phyloP scores from a whole-genome alignment of 2,113 vertebrate species.

The Orycteropus afer region DNA sequence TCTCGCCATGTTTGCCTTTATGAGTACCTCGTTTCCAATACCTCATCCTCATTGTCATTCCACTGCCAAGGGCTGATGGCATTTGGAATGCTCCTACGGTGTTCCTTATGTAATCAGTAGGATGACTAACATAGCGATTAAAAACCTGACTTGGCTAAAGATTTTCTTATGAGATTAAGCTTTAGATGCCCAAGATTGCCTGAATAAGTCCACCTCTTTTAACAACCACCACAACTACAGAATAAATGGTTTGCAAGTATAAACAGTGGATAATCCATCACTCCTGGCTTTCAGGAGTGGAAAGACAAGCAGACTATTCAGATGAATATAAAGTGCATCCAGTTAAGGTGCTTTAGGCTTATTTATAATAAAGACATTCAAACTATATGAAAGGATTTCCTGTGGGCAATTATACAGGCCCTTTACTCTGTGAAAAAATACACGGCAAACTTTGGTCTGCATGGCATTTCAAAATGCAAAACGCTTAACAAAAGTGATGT shows the following conservation, averaged over 20 bases:
- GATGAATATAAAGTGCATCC: background rate
- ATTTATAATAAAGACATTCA: constrained; percentile 50
- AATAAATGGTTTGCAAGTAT: constrained; percentile 42
- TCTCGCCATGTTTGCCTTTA: constrained; percentile 74
- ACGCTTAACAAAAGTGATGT: background rate
- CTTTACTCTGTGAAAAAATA: constrained; percentile 53
- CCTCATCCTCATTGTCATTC: constrained; percentile 83
- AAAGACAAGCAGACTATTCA: background rate
- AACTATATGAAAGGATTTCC: constrained; percentile 4
- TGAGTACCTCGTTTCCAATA: constrained; percentile 75
- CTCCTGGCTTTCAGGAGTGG: background rate
- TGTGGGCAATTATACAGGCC: background rate
- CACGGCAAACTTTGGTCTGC: constrained; percentile 29
- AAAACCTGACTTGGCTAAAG: constrained; percentile 81
- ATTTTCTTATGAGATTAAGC: constrained; percentile 75
- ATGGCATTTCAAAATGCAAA: constrained; percentile 38
- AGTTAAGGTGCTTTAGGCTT: background rate
- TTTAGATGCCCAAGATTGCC: constrained; percentile 58
- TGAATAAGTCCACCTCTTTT: constrained; percentile 39
- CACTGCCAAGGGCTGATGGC: constrained; percentile 80
- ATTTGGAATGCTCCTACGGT: constrained; percentile 83
- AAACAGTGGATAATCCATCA: background rate
- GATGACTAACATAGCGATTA: constrained; percentile 84
- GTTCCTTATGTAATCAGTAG: constrained; percentile 84
- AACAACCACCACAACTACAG: constrained; percentile 7